Evolutionary conservation across 2,113 vertebrate species (phyloP).

Genomic region (Ophiodon elongatus): DNA sequence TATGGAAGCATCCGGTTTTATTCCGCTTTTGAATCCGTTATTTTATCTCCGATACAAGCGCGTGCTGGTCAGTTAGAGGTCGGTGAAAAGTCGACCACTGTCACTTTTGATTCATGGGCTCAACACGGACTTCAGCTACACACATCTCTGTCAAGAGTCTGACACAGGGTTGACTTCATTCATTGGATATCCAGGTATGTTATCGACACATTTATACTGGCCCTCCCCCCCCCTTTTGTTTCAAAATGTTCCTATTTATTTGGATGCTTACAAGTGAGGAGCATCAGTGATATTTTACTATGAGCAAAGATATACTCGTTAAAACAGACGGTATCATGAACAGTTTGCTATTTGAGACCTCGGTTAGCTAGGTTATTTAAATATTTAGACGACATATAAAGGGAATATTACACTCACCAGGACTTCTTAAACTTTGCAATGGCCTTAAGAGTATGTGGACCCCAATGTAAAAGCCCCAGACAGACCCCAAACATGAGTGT

Average conservation of each 20-base stretch:
- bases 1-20: neutral
- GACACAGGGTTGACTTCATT: constrained; percentile 60
- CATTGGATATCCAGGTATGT: constrained; percentile 64
- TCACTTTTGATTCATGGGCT: constrained; percentile 76
- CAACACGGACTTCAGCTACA: constrained; percentile 56
- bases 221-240: neutral
- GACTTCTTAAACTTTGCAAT: neutral
- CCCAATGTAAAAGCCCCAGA: neutral
- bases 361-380: neutral
- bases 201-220: neutral
- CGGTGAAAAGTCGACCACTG: constrained; percentile 56
- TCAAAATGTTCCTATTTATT: neutral
- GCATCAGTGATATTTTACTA: neutral
- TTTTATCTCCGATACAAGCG: constrained; percentile 17
- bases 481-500: neutral
- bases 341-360: neutral
- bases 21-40: neutral
- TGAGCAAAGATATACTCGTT: neutral
- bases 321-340: neutral
- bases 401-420: neutral
- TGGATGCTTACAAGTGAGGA: constrained; percentile 6
- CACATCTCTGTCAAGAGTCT: constrained; percentile 55
- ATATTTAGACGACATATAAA: neutral
- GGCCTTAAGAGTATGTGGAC: neutral
- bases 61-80: constrained; percentile 34